These are phyloP conservation scores for Gadopsis bispinosus DNA, from an alignment of 2,797 vertebrate genomes.

Conservation along the genomic window DNA sequence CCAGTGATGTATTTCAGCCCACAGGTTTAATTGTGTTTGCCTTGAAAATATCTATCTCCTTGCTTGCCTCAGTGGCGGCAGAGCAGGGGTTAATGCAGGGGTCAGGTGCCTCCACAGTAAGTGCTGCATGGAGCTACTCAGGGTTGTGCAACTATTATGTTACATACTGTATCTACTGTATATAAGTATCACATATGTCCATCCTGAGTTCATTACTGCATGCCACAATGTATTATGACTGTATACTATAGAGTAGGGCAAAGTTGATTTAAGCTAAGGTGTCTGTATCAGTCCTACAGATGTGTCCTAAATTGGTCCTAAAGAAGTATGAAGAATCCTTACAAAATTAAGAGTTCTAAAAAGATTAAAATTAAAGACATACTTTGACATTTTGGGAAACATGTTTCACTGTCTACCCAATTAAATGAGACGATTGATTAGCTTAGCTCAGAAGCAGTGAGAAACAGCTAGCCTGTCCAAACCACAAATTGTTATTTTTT, in stretches of 20 bases:
- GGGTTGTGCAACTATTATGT: constrained; percentile 57
- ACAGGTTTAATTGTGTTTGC: constrained; percentile 82
- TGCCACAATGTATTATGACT: constrained; percentile 1
- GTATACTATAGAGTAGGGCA: background rate
- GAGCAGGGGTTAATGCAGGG: constrained; percentile 75
- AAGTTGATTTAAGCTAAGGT: background rate
- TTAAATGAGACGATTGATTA: background rate
- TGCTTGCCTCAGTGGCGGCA: constrained; percentile 42
- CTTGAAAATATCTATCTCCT: constrained; percentile 61
- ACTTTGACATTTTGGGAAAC: constrained; percentile 1
- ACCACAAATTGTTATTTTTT: background rate
- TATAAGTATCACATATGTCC: constrained; percentile 35
- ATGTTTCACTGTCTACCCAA: background rate
- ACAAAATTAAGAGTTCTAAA: background rate
- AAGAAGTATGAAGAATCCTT: background rate
- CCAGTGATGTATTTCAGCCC: constrained; percentile 73
- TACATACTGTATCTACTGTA: constrained; percentile 35
- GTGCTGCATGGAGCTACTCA: constrained; percentile 52
- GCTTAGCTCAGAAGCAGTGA: background rate
- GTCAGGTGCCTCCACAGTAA: constrained; percentile 63
- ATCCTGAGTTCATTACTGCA: constrained; percentile 26
- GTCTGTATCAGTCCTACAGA: background rate
- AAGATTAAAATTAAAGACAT: background rate
- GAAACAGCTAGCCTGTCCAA: background rate
- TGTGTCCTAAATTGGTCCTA: too few species aligned